Evolutionary conservation across 2,888 invertebrate genomes (phyloP), one percentile per base, ranked within the genome.

Genomic region (Erebia epiphron): DNA sequence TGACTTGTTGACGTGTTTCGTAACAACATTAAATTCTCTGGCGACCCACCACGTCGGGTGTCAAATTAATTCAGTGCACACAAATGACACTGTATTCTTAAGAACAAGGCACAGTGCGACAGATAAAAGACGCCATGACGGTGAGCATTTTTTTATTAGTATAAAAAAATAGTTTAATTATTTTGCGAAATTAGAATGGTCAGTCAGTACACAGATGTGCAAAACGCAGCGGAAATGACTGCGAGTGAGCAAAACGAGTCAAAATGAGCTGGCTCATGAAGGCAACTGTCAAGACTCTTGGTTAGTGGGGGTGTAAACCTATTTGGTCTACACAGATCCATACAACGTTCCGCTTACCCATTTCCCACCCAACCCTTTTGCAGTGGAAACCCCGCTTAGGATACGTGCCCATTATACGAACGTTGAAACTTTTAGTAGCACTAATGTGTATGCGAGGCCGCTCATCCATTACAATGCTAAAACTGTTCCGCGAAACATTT

Each of bases 401-500:
- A 49, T 49, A 63, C 35, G 64, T 64, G 64, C 21, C 52, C 35
- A 52, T 35, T 35, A 52, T 64, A 64, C 50, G 16, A 50, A 16
- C n/a, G 14, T 52, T n/a, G 14, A 1, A 13, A 13, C 18, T 35
- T 13, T 13, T 52, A 16, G 35, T 69, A 54, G 57, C 46, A 43
- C 64, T 57, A 50, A 52, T 72, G 64, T 69, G 64, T 66, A 75
- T 74, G 72, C 67, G 63, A 50, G 79, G n/a, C 41, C 7, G 21
- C 77, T 75, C 72, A 69, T 78, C 78, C 72, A 90, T 90, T 90
- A 87, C 79, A 80, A 90, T 86, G 83, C 82, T 84, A 85, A 65
- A 91, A 83, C 79, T 84, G 79, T 92, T 89, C 90, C 66, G 75
- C 78, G 91, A 91, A 90, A 78, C 80, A 87, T 88, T 89, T 87